Base-by-base conservation (phyloP, 2,797 vertebrate genomes). In the Brachymystax lenok region DNA sequence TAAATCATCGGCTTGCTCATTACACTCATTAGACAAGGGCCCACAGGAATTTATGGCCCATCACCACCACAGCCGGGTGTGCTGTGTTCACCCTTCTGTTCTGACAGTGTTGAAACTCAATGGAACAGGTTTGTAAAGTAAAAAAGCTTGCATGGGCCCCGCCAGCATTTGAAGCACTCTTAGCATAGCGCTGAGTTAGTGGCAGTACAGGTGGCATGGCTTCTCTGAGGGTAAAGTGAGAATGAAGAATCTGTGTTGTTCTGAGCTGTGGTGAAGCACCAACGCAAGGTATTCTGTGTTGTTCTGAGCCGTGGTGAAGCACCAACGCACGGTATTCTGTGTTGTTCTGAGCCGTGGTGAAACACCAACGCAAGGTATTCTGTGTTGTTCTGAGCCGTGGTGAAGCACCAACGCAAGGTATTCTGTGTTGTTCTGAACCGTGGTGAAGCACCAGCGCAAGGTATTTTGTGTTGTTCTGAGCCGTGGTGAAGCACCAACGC, bases 361-460 rank as follows among this genome's bases (percentile, higher is more conserved):
- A 33, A 5, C 1, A 33, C 33, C 33, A 33, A 33, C 5, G 5
- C 5, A 33, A 1, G 33, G 33, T 33, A 6, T 33, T 33, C 33
- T 33, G 33, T 5, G 33, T 5, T 33, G 5, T 33, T 33, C 33
- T 33, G 33, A 5, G 52, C 52, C 13, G 74, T 81, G 73, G 61
- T 72, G 17, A 89, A 87, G 76, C 59, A 66, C 85, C 82, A 84
- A 84, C 73, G 80, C 82, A 40, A 5, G 28, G 27, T 24, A 10
- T 66, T 66, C 6, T 68, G 30, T 33, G 86, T 17, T 86, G 88
- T 91, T 90, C 86, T 85, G 35, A 40, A 6, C 35, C 85, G 71
- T 75, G 74, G 68, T 27, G 33, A 33, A 33, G 27, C 0, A 33
- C 33, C 33, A 33, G 5, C 33, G 1, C 1, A 33, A 6, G 33